Evolutionary conservation across 92 coral and sea anemone species (phyloP).

Genomic region (Porites divaricata): DNA sequence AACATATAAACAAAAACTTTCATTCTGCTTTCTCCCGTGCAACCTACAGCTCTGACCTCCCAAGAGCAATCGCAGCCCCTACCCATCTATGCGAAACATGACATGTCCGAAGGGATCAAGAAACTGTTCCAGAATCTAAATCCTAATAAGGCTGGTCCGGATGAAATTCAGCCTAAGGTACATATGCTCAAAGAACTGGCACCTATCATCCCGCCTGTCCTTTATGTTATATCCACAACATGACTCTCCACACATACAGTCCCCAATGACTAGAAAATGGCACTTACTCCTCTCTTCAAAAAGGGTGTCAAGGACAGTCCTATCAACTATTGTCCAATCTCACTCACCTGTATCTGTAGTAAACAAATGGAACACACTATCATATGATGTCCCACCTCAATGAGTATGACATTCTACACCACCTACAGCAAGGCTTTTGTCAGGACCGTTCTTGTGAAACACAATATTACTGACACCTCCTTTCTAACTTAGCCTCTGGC

Average conservation of each 20-base stretch:
- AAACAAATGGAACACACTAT: constrained; percentile 16
- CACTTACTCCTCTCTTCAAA: background rate
- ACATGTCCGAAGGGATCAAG: background rate
- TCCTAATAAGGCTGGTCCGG: constrained; percentile 31
- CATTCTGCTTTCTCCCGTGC: background rate
- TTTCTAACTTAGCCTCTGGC: background rate
- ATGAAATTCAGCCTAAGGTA: constrained; percentile 30
- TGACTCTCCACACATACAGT: background rate
- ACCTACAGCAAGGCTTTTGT: background rate
- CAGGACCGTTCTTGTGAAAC: background rate
- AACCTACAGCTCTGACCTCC: background rate
- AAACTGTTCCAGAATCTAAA: constrained; percentile 21
- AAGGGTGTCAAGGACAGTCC: constrained; percentile 1
- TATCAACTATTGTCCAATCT: background rate
- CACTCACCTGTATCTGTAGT: constrained; percentile 26
- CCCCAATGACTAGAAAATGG: background rate
- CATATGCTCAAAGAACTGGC: background rate
- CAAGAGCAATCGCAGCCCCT: background rate
- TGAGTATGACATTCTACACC: background rate
- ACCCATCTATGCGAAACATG: background rate
- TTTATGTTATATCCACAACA: background rate
- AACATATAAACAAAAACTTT: background rate
- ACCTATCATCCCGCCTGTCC: background rate
- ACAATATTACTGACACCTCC: no score
- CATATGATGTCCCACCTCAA: background rate